A percentile compares a stretch with the other conserved stretches of the same genome.
These are phyloP conservation scores for Acrocyrtus sp. DNA, from an alignment of 2,888 invertebrate genomes.

Conservation along the genomic window DNA sequence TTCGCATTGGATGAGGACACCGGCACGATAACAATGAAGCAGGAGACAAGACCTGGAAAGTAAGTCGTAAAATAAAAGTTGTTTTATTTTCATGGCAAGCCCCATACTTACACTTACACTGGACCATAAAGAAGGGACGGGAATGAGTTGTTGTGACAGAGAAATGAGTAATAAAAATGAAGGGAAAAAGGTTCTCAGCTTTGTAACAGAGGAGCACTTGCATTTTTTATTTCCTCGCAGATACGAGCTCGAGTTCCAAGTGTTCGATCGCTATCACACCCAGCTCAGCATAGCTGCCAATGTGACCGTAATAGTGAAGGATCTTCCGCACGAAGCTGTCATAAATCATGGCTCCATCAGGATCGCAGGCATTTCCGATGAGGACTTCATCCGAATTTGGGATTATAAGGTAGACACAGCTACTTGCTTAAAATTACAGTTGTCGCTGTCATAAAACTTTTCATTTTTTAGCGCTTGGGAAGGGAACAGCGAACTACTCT, in stretches of 20 bases:
- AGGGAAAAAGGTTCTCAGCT: too few relatives aligned
- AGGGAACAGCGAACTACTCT: too few relatives aligned
- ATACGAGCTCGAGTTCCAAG: conserved; percentile 72
- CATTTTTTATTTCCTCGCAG: conserved; percentile 48
- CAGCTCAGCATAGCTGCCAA: conserved; percentile 96
- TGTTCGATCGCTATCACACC: conserved; percentile 93
- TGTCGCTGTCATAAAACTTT: background rate
- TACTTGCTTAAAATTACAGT: conserved; percentile 58
- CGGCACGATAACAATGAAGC: conserved; percentile 95
- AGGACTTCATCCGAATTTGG: conserved; percentile 96
- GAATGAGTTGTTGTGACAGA: background rate
- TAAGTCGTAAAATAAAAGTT: conserved; percentile 64
- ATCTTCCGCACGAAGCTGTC: conserved; percentile 95
- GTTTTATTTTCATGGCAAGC: background rate
- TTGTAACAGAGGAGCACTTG: background rate
- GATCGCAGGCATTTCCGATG: conserved; percentile 92
- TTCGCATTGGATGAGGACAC: conserved; percentile 91
- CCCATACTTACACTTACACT: too few relatives aligned
- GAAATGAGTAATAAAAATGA: background rate
- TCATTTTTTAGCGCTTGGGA: too few relatives aligned
- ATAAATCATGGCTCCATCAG: conserved; percentile 94
- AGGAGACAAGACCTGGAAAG: conserved; percentile 87
- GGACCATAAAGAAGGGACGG: too few relatives aligned
- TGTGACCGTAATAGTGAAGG: conserved; percentile 92
- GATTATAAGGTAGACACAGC: conserved; percentile 75